Evolutionary conservation across 2,888 invertebrate genomes (phyloP).

Genomic region (Pantelozetes paolii): DNA sequence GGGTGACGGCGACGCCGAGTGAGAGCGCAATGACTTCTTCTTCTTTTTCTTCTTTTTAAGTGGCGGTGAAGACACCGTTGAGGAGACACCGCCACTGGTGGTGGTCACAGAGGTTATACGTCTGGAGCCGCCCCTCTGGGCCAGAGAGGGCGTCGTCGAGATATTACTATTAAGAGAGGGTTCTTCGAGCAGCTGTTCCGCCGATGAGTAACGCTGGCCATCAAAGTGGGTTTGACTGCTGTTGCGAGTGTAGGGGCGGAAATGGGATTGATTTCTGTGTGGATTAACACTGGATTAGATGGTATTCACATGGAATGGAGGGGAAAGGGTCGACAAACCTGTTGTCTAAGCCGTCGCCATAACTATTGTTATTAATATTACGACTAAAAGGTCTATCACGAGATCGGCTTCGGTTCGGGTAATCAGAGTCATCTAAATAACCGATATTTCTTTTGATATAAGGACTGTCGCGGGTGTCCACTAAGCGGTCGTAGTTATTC

Average conservation of each 20-base stretch:
- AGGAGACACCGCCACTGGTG: constrained; percentile 29
- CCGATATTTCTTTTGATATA: constrained; percentile 31
- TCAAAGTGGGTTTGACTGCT: constrained; percentile 28
- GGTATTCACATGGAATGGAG: not conserved
- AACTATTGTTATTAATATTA: constrained; percentile 37
- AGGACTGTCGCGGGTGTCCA: constrained; percentile 7
- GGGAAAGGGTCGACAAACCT: constrained; percentile 12
- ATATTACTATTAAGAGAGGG: constrained; percentile 8
- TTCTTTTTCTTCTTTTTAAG: constrained; percentile 41
- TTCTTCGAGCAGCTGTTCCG: constrained; percentile 28
- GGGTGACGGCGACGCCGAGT: constrained; percentile 50
- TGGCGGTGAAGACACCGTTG: constrained; percentile 35
- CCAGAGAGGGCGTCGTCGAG: not conserved
- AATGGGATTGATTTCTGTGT: constrained; percentile 22
- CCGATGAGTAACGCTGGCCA: constrained; percentile 17
- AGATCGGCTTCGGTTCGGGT: constrained; percentile 28
- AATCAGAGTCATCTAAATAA: constrained; percentile 17
- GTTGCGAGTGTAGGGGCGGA: not conserved
- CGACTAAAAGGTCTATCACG: constrained; percentile 41
- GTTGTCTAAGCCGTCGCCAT: constrained; percentile 19
- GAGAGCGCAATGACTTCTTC: constrained; percentile 42
- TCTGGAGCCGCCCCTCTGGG: not conserved
- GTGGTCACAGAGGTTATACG: constrained; percentile 19
- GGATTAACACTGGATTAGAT: not conserved
- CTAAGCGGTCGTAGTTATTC: constrained; percentile 29